A percentile compares a stretch with the other conserved stretches of the same genome.
phyloP scores from a whole-genome alignment of 2,113 vertebrate genomes.

The Bubo bubo region DNA sequence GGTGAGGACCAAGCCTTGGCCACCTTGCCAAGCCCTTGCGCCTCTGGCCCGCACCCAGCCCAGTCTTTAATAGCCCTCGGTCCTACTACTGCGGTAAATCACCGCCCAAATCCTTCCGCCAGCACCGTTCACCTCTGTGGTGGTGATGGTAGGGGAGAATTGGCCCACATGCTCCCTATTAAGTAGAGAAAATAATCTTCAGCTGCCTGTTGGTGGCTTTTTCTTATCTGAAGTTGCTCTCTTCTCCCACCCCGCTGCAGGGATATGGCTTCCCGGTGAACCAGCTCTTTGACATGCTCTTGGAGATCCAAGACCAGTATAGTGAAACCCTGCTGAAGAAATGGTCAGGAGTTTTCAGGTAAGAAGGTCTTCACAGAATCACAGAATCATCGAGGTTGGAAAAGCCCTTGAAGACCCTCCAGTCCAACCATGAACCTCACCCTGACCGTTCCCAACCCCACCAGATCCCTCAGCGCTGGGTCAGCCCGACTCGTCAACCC shows the following conservation, averaged over 20 bases:
- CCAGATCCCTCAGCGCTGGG: too few relatives aligned
- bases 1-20: background rate
- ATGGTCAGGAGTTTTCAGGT: conserved; percentile 94
- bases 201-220: accelerated
- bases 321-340: conserved; percentile 94
- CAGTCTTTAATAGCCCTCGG: background rate
- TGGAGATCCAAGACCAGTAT: conserved; percentile 96
- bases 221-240: background rate
- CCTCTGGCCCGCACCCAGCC: background rate
- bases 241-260: conserved; percentile 56
- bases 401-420: too few relatives aligned
- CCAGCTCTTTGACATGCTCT: conserved; percentile 94
- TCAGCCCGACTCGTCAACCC: too few relatives aligned
- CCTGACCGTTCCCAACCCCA: too few relatives aligned
- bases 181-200: background rate
- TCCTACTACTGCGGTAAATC: accelerated
- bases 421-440: too few relatives aligned
- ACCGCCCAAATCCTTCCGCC: background rate
- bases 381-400: too few relatives aligned
- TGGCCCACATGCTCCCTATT: background rate
- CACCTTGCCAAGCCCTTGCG: too few relatives aligned
- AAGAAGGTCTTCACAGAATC: background rate
- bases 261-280: conserved; percentile 94
- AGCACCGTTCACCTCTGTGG: accelerated
- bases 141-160: background rate